phyloP scores from a whole-genome alignment of 2,888 invertebrate genomes.

The Ditylenchus weischeri region DNA sequence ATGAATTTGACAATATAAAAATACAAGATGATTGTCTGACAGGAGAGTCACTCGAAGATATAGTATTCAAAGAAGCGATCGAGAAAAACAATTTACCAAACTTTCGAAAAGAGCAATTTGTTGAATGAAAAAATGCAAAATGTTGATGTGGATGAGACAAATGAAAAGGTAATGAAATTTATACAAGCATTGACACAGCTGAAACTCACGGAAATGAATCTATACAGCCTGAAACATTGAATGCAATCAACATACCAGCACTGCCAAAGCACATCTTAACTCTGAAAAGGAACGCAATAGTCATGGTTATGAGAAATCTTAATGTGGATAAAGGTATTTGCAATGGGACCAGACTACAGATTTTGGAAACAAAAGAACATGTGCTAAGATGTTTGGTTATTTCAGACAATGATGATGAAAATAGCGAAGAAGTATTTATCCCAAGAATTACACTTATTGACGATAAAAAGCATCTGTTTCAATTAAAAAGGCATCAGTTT shows the following conservation, averaged over 20 bases:
- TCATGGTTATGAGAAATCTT: slow-evolving; percentile 34
- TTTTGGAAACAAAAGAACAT: too few species aligned
- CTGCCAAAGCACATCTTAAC: slow-evolving; percentile 29
- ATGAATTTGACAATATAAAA: too few species aligned
- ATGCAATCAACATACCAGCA: slow-evolving; percentile 17
- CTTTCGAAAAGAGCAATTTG: background rate
- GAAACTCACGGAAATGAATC: background rate
- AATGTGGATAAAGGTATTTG: slow-evolving; percentile 32
- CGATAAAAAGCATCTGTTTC: slow-evolving; percentile 57
- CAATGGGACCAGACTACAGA: slow-evolving; percentile 35
- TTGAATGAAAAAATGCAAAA: slow-evolving; percentile 10
- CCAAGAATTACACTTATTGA: slow-evolving; percentile 23
- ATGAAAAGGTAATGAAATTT: background rate
- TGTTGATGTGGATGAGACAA: background rate
- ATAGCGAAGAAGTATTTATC: slow-evolving; percentile 6
- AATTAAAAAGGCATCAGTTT: slow-evolving; percentile 43
- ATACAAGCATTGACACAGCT: background rate
- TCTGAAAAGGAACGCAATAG: slow-evolving; percentile 23
- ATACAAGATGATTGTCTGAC: too few species aligned
- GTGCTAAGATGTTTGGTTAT: slow-evolving; percentile 21
- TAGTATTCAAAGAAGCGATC: background rate
- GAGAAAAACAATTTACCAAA: background rate
- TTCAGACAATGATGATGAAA: background rate
- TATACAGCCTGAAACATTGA: slow-evolving; percentile 19
- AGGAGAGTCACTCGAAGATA: background rate